Conservation (phyloP, 2,888 invertebrate species). For the Myathropa florea region DNA sequence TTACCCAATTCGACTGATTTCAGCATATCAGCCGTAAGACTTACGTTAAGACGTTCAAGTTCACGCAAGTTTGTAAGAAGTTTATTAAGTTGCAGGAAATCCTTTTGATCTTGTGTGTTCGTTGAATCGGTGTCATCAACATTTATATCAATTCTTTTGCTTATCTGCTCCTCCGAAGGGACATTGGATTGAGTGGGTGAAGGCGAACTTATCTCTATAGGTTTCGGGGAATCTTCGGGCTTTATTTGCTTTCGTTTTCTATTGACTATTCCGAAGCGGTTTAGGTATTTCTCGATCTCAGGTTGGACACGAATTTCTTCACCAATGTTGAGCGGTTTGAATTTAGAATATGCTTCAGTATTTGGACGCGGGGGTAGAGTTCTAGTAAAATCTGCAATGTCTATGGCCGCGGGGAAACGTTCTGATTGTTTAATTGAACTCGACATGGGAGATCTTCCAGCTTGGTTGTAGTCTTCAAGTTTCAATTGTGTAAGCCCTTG, state of each 20-base stretch:
- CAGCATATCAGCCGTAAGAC: slow-evolving; percentile 80
- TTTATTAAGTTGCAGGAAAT: slow-evolving; percentile 81
- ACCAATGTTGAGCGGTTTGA: slow-evolving; percentile 79
- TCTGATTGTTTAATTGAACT: slow-evolving; percentile 69
- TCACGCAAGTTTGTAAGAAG: slow-evolving; percentile 81
- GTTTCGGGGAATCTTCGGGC: slow-evolving; percentile 68
- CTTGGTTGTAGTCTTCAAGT: slow-evolving; percentile 75
- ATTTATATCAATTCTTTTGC: slow-evolving; percentile 54
- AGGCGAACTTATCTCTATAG: neutral
- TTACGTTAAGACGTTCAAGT: slow-evolving; percentile 76
- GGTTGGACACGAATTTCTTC: slow-evolving; percentile 77
- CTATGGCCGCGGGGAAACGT: slow-evolving; percentile 70
- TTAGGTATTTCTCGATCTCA: slow-evolving; percentile 79
- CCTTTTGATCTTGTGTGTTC: slow-evolving; percentile 79
- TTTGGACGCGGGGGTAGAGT: slow-evolving; percentile 75
- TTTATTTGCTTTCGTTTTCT: slow-evolving; percentile 76
- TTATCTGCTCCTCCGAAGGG: slow-evolving; percentile 44
- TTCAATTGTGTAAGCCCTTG: slow-evolving; percentile 74
- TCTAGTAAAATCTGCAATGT: slow-evolving; percentile 75
- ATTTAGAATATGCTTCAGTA: slow-evolving; percentile 78
- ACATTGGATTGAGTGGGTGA: neutral
- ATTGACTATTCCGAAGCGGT: slow-evolving; percentile 80
- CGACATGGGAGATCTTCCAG: slow-evolving; percentile 72
- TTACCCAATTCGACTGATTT: slow-evolving; percentile 78
- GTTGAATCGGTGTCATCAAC: slow-evolving; percentile 2